Base-by-base conservation (phyloP, 2,113 vertebrate genomes). In the Helogale parvula region DNA sequence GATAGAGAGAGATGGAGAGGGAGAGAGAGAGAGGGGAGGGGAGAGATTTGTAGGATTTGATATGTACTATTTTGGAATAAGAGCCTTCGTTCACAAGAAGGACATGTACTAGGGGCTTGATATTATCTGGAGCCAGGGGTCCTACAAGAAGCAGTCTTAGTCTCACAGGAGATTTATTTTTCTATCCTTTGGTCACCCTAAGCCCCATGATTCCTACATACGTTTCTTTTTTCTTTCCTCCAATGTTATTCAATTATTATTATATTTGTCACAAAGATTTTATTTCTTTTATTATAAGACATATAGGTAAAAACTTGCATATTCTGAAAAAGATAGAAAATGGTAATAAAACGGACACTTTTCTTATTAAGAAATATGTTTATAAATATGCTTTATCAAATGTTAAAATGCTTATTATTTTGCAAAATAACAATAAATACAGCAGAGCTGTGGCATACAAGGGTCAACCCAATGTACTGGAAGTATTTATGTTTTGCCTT, bases 201-300 rank as follows among this genome's bases (percentile, higher is more conserved):
- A 92, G 92, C 9, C 19, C 15, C 23, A 33, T 50, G 16, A 81
- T 93, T 90, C 29, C 38, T 72, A 41, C 6, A 23, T 38, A 31
- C 27, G 45, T 72, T 85, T 38, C 4, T 82, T 41, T 33, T 76
- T 69, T 66, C n/a, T 76, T 23, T 41, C 33, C 13, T 81, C 13
- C 17, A 66, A 29, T 88, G 92, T 17, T 79, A 88, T 93, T 85
- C 92, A 89, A 77, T 68, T 57, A 90, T 92, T 95, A 47, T 47
- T 10, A 47, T 96, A 41, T 96, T 66, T 93, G 93, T 74, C 57
- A n/a, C 81, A 96, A 96, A 96, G 98, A 99, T 99, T 99, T 97
- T 98, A 99, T 99, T 99, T 97, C 45, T 99, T 99, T 99, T 99
- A 98, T 98, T 99, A 98, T 97, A 99, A 99, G 98, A 98, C 94